Conservation (phyloP, 92 coral and sea anemone species). For the Phymanthus crucifer region DNA sequence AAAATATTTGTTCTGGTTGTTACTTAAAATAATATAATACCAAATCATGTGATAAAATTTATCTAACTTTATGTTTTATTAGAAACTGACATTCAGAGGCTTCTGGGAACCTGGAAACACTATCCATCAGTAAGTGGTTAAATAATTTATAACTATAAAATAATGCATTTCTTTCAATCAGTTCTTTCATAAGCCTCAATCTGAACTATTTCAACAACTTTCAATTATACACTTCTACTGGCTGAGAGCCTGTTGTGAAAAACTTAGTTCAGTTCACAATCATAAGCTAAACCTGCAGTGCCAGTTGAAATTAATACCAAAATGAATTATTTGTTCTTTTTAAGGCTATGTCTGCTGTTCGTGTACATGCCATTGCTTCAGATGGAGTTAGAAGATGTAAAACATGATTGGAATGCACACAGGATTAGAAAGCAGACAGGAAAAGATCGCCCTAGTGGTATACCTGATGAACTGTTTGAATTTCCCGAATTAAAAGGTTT, state of each 20-base stretch:
- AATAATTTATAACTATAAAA: too few relatives aligned
- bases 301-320: neutral
- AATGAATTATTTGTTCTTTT: neutral
- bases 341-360: slow-evolving; percentile 35
- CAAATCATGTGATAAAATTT: too few relatives aligned
- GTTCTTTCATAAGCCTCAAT: too few relatives aligned
- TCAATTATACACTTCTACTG: too few relatives aligned
- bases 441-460: slow-evolving; percentile 45
- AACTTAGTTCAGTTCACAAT: too few relatives aligned
- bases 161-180: neutral
- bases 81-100: neutral
- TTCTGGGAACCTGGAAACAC: slow-evolving; percentile 17
- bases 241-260: too few relatives aligned
- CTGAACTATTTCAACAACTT: too few relatives aligned
- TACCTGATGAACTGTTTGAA: slow-evolving; percentile 48
- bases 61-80: neutral
- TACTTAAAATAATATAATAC: too few relatives aligned
- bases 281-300: neutral
- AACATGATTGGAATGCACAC: slow-evolving; percentile 52
- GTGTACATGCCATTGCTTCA: slow-evolving; percentile 43
- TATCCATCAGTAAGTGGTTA: slow-evolving; percentile 10
- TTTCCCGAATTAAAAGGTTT: slow-evolving; percentile 39
- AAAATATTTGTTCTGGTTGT: too few relatives aligned
- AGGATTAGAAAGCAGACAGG: slow-evolving; percentile 47
- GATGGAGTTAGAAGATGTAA: slow-evolving; percentile 17